Evolutionary conservation across 2,797 vertebrate species (phyloP).

Genomic region (Taeniopygia guttata): DNA sequence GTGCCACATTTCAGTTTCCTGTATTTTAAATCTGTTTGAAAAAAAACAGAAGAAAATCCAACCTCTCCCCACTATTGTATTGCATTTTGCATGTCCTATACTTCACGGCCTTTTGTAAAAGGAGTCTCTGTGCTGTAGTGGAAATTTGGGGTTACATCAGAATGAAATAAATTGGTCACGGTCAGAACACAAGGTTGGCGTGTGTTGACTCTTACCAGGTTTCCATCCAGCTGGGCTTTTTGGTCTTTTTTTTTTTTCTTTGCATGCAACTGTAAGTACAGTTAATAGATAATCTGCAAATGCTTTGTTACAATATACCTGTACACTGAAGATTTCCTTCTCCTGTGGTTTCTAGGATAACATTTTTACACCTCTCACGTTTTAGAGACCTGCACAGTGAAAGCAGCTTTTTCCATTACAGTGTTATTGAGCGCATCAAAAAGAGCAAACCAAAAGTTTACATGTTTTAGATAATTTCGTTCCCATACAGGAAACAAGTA

Average conservation of each 20-base stretch:
- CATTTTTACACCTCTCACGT: not conserved
- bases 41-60: not conserved
- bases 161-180: constrained; percentile 74
- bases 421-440: constrained; percentile 18
- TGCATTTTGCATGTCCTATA: constrained; percentile 72
- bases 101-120: constrained; percentile 57
- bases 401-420: constrained; percentile 4
- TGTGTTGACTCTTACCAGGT: not conserved
- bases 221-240: not conserved
- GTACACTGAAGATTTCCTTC: not conserved
- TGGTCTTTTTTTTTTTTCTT: not conserved
- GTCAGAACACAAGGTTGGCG: constrained; percentile 45
- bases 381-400: not conserved
- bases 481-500: constrained; percentile 57
- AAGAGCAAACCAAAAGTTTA: constrained; percentile 58
- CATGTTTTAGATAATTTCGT: constrained; percentile 2
- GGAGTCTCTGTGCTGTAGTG: constrained; percentile 67
- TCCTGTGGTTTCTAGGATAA: not conserved
- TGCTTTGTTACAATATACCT: not conserved
- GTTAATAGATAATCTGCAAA: not conserved
- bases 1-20: constrained; percentile 72
- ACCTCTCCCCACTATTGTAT: constrained; percentile 27
- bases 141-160: constrained; percentile 68
- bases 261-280: not conserved
- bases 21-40: constrained; percentile 58